phyloP scores from a whole-genome alignment of 2,113 vertebrate genomes.

The Pituophis catenifer region DNA sequence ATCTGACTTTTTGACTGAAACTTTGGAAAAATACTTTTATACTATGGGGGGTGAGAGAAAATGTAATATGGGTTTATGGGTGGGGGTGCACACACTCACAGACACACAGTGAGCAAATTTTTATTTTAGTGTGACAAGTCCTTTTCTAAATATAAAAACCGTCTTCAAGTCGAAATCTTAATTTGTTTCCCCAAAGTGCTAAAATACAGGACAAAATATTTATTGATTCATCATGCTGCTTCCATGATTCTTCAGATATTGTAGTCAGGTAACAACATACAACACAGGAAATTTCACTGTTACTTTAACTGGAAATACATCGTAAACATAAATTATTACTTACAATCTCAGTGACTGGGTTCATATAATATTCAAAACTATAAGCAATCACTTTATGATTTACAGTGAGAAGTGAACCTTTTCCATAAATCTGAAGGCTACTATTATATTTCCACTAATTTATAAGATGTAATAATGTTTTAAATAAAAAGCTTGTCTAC shows the following conservation, averaged over 20 bases:
- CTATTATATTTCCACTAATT: background rate
- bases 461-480: background rate
- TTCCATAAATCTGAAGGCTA: background rate
- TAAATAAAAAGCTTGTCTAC: constrained; percentile 3
- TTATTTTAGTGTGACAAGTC: background rate
- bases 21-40: background rate
- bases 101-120: background rate
- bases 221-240: background rate
- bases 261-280: background rate
- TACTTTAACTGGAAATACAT: background rate
- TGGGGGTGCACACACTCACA: fast-evolving
- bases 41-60: background rate
- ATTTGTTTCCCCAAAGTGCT: background rate
- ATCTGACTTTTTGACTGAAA: background rate
- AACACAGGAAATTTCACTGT: background rate
- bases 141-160: background rate
- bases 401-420: background rate
- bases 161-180: background rate
- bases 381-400: background rate
- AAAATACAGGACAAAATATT: background rate
- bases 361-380: background rate
- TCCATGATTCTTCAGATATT: background rate
- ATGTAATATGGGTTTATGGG: background rate
- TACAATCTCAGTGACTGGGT: background rate
- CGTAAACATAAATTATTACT: background rate